Base-by-base conservation (phyloP, 2,888 invertebrate species). In the Lysandra coridon region DNA sequence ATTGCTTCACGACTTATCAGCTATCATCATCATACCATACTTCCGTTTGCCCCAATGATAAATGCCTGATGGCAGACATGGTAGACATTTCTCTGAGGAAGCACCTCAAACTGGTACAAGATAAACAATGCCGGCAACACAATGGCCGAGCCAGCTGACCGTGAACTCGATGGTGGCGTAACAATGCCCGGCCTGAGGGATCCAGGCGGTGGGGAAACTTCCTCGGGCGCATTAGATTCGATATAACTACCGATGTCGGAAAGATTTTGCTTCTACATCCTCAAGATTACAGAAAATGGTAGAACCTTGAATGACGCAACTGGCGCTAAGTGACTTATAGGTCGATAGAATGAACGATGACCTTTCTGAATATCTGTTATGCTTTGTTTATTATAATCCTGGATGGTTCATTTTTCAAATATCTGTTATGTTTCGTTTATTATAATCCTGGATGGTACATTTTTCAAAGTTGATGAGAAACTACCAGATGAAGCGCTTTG, bases 51-150 rank as follows among this genome's bases (percentile, higher is more conserved):
- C 33, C 69, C 33, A 69, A 4, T 23, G 30, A 30, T 64, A 30
- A 30, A 30, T 30, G 64, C 30, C 10, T 30, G 64, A 30, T 64
- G 12, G 12, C 7, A 4, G 69, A 33, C 57, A 57, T 37, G 14
- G 33, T 14, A 10, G 1, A 10, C 69, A 64, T 64, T 64, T 64
- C 64, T 69, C 69, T 37, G 69, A 69, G 33, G 69, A 64, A 64
- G 30, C 23, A 69, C 69, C 69, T 5, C 30, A 69, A 30, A 33
- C 23, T 14, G 64, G 30, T 64, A 69, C 14, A 37, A 33, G 69
- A 69, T 69, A 37, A 69, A 69, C 69, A 69, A 69, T 69, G 33
- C 33, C 17, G 69, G 69, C 33, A 69, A 30, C 14, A 69, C 69
- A 69, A 69, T 69, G 33, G 69, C 69, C 69, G 17, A 33, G 33